phyloP scores from a whole-genome alignment of 2,888 invertebrate genomes.

The Scrobipalpa costella region DNA sequence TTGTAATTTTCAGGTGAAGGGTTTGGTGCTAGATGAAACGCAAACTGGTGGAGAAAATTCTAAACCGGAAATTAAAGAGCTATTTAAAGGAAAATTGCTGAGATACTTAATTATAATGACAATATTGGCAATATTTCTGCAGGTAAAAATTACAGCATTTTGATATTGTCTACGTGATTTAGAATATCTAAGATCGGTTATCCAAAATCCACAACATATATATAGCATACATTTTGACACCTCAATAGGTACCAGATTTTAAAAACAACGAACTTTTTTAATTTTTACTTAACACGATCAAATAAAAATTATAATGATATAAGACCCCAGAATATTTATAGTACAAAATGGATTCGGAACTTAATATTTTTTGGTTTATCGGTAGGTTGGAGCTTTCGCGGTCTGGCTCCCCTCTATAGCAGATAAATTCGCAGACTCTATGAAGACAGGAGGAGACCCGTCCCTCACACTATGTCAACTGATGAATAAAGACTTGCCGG shows the following conservation, averaged over 20 bases:
- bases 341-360: no score
- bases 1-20: constrained; percentile 49
- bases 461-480: constrained; percentile 36
- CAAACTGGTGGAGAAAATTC: neutral
- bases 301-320: no score
- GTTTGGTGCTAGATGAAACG: constrained; percentile 47
- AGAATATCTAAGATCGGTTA: no score
- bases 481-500: neutral
- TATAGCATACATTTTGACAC: no score
- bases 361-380: no score
- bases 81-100: constrained; percentile 78
- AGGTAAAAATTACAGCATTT: no score
- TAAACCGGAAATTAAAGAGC: constrained; percentile 20
- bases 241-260: no score
- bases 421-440: constrained; percentile 37
- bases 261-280: no score
- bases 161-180: no score
- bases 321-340: no score
- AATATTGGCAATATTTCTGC: constrained; percentile 77
- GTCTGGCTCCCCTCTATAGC: constrained; percentile 44
- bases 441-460: constrained; percentile 36
- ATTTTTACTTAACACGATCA: no score
- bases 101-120: constrained; percentile 73
- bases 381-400: constrained; percentile 48
- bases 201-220: no score